Conservation (phyloP, 2,113 vertebrate species). For the Cololabis saira region DNA sequence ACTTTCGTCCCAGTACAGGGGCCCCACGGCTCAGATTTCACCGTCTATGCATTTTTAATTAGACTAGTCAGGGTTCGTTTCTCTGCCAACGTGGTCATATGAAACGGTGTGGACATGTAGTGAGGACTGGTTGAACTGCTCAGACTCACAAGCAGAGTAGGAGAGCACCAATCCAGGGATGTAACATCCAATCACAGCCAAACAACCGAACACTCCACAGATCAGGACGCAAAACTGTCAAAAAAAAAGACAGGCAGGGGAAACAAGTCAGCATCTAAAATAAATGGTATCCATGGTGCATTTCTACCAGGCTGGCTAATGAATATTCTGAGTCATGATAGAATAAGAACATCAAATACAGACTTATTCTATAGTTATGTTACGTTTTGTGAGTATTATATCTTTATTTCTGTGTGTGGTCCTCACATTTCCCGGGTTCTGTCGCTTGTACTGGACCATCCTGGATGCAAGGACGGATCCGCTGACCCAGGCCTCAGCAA, state of each 20-base stretch:
- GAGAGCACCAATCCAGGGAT: conserved; percentile 93
- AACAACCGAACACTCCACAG: conserved; percentile 87
- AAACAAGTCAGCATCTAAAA: conserved; percentile 6
- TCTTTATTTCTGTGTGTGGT: background rate
- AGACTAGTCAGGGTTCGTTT: conserved; percentile 34
- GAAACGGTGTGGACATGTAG: conserved; percentile 20
- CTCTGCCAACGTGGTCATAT: conserved; percentile 14
- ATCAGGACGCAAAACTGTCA: conserved; percentile 92
- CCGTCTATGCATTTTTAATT: conserved; percentile 65
- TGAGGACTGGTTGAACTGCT: conserved; percentile 23
- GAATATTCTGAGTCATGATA: background rate
- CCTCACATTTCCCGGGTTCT: conserved; percentile 93
- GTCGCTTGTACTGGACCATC: conserved; percentile 87
- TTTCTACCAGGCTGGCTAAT: background rate
- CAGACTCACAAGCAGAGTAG: conserved; percentile 89
- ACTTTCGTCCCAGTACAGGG: conserved; percentile 1
- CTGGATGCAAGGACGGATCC: conserved; percentile 80
- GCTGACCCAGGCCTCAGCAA: conserved; percentile 92
- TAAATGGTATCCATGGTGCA: background rate
- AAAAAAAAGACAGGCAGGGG: conserved; percentile 17
- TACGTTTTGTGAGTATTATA: background rate
- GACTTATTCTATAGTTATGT: background rate
- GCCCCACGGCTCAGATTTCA: conserved; percentile 65
- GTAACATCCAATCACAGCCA: conserved; percentile 89
- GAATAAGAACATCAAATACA: background rate